A percentile compares a stretch with the other conserved stretches of the same genome.
phyloP scores from a whole-genome alignment of 2,797 vertebrate species.

The Peromyscus attwateri region DNA sequence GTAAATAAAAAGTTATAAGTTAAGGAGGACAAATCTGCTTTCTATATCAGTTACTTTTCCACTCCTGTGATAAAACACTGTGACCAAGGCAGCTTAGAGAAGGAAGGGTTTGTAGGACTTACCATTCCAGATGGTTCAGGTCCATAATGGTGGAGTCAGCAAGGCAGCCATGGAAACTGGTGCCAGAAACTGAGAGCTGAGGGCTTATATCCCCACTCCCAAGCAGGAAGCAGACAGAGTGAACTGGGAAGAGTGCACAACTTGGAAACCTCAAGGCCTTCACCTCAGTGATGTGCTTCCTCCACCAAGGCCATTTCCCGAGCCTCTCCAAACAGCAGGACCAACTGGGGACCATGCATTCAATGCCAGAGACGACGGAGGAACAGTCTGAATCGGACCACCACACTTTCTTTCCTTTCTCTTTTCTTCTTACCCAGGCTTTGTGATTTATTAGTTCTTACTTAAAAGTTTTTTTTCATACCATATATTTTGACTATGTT shows the following conservation, averaged over 20 bases:
- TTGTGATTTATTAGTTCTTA: background rate
- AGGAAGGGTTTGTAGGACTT: background rate
- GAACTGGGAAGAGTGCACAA: background rate
- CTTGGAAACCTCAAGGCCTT: background rate
- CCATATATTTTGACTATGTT: background rate
- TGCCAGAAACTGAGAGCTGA: background rate
- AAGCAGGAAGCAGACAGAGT: background rate
- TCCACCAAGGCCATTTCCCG: background rate
- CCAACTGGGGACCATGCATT: background rate
- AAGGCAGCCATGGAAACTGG: background rate
- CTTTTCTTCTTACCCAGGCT: background rate
- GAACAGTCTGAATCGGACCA: background rate
- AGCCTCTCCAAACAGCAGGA: background rate
- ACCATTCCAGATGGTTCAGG: background rate
- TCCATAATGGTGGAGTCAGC: background rate
- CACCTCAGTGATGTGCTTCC: background rate
- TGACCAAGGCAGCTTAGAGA: background rate
- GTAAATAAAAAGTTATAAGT: background rate
- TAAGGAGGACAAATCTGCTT: conserved; percentile 13
- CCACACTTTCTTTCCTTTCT: background rate
- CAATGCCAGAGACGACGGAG: background rate
- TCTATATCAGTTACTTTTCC: background rate
- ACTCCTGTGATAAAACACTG: background rate
- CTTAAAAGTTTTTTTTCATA: background rate
- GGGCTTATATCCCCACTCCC: background rate